phyloP scores from a whole-genome alignment of 1,140 invertebrate genomes.

The Listronotus oregonensis region DNA sequence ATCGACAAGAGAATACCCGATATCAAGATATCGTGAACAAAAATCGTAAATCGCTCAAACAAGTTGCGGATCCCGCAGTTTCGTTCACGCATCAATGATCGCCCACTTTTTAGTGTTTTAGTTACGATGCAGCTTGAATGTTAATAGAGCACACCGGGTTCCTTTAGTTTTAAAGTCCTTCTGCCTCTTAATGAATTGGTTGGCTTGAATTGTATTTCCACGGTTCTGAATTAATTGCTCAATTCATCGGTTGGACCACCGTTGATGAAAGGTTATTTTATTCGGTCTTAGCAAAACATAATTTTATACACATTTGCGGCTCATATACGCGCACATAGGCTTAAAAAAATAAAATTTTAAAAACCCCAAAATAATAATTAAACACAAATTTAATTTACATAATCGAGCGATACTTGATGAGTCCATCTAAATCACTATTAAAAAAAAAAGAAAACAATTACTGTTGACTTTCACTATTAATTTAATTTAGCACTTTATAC shows the following conservation, averaged over 20 bases:
- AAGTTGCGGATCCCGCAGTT: constrained; percentile 49
- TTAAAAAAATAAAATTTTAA: too few relatives aligned
- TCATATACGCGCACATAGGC: too few relatives aligned
- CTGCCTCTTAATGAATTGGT: constrained; percentile 34
- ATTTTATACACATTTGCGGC: too few relatives aligned
- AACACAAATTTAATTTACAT: too few relatives aligned
- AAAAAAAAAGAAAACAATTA: too few relatives aligned
- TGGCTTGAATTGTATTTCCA: constrained; percentile 30
- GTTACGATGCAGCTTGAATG: constrained; percentile 42
- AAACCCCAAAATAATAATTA: too few relatives aligned
- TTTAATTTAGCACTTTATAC: too few relatives aligned
- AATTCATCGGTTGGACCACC: constrained; percentile 32
- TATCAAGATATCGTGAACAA: constrained; percentile 49
- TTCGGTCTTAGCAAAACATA: background rate
- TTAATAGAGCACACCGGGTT: constrained; percentile 27
- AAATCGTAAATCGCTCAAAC: constrained; percentile 53
- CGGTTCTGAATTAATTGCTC: constrained; percentile 36
- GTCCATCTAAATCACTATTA: too few relatives aligned
- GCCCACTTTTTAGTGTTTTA: constrained; percentile 49
- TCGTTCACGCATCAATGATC: constrained; percentile 52
- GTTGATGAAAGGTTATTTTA: constrained; percentile 21
- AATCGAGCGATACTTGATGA: too few relatives aligned
- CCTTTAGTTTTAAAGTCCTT: constrained; percentile 26
- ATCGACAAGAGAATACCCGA: constrained; percentile 21
- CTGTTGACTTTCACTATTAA: too few relatives aligned